Percentiles rank a stretch among this genome's conserved stretches.
These are phyloP conservation scores for Silurus asotus DNA, from an alignment of 2,113 vertebrate species.

Conservation along the genomic window DNA sequence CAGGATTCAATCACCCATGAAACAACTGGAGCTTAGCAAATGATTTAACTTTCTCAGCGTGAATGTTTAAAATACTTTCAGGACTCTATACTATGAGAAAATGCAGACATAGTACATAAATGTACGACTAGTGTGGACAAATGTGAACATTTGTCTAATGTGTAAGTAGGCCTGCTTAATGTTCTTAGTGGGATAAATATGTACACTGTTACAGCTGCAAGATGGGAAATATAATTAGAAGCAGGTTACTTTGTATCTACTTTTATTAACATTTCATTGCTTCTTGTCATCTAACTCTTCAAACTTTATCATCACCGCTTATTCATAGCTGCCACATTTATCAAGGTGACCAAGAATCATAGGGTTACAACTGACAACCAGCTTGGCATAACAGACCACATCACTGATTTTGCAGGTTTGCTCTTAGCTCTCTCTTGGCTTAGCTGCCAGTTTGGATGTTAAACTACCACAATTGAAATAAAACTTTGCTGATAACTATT, in stretches of 20 bases:
- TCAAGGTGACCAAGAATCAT: neutral
- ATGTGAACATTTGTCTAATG: neutral
- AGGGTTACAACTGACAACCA: neutral
- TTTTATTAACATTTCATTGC: conserved; percentile 13
- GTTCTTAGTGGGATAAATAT: neutral
- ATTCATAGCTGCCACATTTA: neutral
- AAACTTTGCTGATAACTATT: neutral
- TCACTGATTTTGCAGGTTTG: neutral
- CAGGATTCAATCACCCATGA: conserved; percentile 8
- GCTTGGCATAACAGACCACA: neutral
- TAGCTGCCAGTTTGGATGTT: neutral
- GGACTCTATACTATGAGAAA: neutral
- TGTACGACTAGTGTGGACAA: neutral
- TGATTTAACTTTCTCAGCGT: conserved; percentile 1
- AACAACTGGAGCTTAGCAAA: neutral
- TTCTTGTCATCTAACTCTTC: neutral
- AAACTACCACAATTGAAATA: neutral
- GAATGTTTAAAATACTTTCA: neutral
- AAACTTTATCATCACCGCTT: neutral
- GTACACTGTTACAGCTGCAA: neutral
- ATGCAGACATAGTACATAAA: neutral
- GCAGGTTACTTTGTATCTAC: neutral
- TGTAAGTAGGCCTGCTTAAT: neutral
- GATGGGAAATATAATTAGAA: neutral
- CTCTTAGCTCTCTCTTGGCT: neutral